phyloP scores from a whole-genome alignment of 1,140 invertebrate genomes.

The Sycophila sp. region DNA sequence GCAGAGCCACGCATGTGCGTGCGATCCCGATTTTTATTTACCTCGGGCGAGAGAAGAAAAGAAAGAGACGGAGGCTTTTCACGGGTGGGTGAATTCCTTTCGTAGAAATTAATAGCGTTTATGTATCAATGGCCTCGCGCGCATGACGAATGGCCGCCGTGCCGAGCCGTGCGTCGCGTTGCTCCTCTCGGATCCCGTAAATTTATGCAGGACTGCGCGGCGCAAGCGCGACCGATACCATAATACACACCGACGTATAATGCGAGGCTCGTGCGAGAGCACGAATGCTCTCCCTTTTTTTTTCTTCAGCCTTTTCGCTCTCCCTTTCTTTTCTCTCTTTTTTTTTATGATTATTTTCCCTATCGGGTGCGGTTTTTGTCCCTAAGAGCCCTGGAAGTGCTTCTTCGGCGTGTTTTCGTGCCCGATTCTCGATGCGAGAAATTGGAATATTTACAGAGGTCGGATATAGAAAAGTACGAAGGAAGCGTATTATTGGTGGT shows the following conservation, averaged over 20 bases:
- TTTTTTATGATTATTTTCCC: not conserved
- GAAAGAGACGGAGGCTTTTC: constrained; percentile 52
- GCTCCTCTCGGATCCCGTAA: constrained; percentile 18
- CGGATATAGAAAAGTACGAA: not conserved
- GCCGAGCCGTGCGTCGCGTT: not conserved
- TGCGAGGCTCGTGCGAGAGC: constrained; percentile 25
- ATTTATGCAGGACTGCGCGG: constrained; percentile 51
- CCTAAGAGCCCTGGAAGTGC: not conserved
- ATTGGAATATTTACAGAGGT: constrained; percentile 19
- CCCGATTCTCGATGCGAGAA: not conserved
- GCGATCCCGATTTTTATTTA: constrained; percentile 42
- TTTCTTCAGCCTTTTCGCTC: not conserved
- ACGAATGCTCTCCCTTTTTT: constrained; percentile 8
- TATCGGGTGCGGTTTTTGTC: not conserved
- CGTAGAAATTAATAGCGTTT: constrained; percentile 61
- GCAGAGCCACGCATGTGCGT: no score
- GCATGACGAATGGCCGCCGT: constrained; percentile 46
- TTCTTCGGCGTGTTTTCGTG: not conserved
- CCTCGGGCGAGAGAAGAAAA: constrained; percentile 18
- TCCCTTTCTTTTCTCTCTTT: not conserved
- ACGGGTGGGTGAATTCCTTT: constrained; percentile 59
- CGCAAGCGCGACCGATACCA: not conserved
- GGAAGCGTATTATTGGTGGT: no score
- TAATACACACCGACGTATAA: not conserved
- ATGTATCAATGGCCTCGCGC: constrained; percentile 46